phyloP scores from a whole-genome alignment of 1,140 invertebrate species.

The Rhyzopertha dominica region DNA sequence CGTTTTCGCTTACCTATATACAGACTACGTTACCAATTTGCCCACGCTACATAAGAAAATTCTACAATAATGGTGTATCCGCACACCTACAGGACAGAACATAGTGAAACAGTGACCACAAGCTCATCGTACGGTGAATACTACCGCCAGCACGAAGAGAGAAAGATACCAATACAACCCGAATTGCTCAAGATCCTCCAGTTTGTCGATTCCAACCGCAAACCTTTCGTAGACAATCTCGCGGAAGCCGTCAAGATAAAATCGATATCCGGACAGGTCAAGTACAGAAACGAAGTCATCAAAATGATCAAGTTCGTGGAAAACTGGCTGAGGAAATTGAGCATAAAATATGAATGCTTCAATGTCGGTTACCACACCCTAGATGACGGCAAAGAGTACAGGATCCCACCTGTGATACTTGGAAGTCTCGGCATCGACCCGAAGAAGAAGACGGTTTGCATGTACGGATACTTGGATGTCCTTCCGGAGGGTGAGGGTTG shows the following conservation, averaged over 20 bases:
- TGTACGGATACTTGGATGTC: conserved; percentile 36
- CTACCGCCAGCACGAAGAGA: conserved; percentile 28
- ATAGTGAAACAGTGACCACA: conserved; percentile 41
- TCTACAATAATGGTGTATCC: conserved; percentile 35
- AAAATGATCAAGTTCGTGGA: conserved; percentile 32
- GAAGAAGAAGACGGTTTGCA: conserved; percentile 35
- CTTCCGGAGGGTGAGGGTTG: conserved; percentile 27
- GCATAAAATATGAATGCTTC: conserved; percentile 39
- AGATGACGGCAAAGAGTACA: conserved; percentile 28
- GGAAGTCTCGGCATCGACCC: conserved; percentile 28
- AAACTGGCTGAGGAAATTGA: conserved; percentile 36
- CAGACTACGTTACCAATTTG: conserved; percentile 38
- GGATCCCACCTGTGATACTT: conserved; percentile 36
- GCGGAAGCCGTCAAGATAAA: conserved; percentile 31
- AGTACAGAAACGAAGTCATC: conserved; percentile 29
- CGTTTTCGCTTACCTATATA: conserved; percentile 37
- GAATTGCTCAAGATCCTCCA: conserved; percentile 33
- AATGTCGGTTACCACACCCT: conserved; percentile 33
- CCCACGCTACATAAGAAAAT: conserved; percentile 31
- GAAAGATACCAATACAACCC: conserved; percentile 38
- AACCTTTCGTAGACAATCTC: conserved; percentile 32
- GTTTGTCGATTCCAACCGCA: conserved; percentile 33
- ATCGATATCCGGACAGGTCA: conserved; percentile 29
- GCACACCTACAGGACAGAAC: conserved; percentile 39
- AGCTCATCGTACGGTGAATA: conserved; percentile 38